Evolutionary conservation across 2,888 invertebrate genomes (phyloP).

Genomic region (Hemistola chrysoprasaria): DNA sequence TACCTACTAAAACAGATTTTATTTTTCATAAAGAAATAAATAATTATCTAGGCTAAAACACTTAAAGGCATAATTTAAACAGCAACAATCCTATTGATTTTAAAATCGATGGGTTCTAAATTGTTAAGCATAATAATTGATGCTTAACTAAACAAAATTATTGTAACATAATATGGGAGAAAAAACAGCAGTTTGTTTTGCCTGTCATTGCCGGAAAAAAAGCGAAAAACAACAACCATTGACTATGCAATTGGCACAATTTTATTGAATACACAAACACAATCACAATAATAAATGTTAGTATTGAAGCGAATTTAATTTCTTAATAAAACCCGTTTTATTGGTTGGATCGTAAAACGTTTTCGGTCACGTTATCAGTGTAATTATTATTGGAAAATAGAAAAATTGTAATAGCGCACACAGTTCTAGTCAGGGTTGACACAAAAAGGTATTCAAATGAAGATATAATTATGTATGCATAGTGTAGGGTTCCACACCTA

Average conservation of each 20-base stretch:
- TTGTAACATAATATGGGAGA: not conserved
- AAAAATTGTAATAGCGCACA: not conserved
- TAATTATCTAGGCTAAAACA: no score
- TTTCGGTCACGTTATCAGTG: conserved; percentile 1
- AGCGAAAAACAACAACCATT: conserved; percentile 16
- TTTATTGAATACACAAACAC: conserved; percentile 12
- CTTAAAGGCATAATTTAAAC: no score
- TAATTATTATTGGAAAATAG: not conserved
- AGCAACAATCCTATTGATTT: no score
- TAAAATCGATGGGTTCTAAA: no score
- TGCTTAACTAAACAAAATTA: no score
- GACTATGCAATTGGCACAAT: conserved; percentile 13
- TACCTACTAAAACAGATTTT: no score
- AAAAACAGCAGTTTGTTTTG: conserved; percentile 9
- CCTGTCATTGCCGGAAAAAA: conserved; percentile 13
- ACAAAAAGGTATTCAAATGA: no score
- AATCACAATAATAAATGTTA: conserved; percentile 9
- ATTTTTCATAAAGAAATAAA: no score
- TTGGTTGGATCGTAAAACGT: not conserved
- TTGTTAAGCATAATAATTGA: no score
- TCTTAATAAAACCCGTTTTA: conserved; percentile 12
- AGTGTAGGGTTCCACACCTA: no score
- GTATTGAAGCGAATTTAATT: conserved; percentile 5
- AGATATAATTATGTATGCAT: no score
- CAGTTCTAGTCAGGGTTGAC: no score